Evolutionary conservation across 2,113 vertebrate species (phyloP).

Genomic region (Australoheros scitulus): DNA sequence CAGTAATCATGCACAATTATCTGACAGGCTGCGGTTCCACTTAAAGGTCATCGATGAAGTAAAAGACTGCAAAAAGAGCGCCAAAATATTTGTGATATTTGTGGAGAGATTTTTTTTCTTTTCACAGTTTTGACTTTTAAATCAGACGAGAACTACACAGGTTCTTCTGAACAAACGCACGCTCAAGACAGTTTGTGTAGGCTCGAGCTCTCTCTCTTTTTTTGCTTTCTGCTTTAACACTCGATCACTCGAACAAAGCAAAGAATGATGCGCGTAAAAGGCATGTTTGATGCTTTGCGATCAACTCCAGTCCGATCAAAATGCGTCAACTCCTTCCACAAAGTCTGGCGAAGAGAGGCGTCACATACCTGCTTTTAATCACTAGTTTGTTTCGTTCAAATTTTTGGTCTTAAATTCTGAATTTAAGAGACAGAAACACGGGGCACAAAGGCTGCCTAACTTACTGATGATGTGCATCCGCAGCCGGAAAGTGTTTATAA

Average conservation of each 20-base stretch:
- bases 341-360: neutral
- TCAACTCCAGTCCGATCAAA: neutral
- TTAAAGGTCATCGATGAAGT: slow-evolving; percentile 67
- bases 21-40: slow-evolving; percentile 59
- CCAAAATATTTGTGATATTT: slow-evolving; percentile 37
- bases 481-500: neutral
- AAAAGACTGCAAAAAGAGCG: slow-evolving; percentile 9
- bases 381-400: neutral
- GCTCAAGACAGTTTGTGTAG: neutral
- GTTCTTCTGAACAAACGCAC: neutral
- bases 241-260: neutral
- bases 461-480: neutral
- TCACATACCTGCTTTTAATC: neutral
- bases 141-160: neutral
- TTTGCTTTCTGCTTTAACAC: neutral
- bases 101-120: slow-evolving; percentile 2
- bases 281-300: neutral
- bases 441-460: neutral
- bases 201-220: neutral
- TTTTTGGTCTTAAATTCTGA: neutral
- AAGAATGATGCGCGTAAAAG: neutral
- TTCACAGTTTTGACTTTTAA: neutral
- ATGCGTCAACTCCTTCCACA: neutral
- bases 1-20: slow-evolving; percentile 65
- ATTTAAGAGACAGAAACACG: neutral